Percentiles rank a stretch among this genome's conserved stretches.
phyloP scores from a whole-genome alignment of 2,888 invertebrate species.

The Lasioglossum villosulum region DNA sequence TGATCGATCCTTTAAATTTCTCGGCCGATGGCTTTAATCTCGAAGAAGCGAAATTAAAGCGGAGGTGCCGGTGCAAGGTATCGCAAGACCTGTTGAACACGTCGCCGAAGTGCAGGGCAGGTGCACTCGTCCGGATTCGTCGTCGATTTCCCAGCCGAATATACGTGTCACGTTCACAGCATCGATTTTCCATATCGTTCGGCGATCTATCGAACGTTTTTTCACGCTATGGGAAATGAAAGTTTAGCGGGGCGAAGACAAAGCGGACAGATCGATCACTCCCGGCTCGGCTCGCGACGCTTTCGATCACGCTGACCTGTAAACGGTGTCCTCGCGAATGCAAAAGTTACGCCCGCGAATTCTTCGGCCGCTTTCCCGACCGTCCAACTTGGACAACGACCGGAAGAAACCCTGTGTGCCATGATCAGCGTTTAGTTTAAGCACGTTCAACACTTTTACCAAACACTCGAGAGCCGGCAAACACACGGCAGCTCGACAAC shows the following conservation, averaged over 20 bases:
- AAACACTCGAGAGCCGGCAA: not conserved
- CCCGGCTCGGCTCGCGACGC: not conserved
- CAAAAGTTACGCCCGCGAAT: not conserved
- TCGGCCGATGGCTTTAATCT: conserved; percentile 27
- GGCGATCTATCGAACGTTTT: conserved; percentile 55
- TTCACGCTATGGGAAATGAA: conserved; percentile 55
- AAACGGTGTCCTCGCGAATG: conserved; percentile 10
- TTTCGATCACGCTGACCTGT: conserved; percentile 48
- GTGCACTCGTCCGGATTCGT: conserved; percentile 33
- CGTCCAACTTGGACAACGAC: not conserved
- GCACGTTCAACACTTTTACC: conserved; percentile 19
- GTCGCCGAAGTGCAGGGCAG: conserved; percentile 16
- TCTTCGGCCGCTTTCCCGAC: not conserved
- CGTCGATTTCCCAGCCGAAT: conserved; percentile 49
- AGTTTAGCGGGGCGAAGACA: conserved; percentile 58
- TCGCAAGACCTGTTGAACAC: conserved; percentile 68
- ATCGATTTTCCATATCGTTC: conserved; percentile 67
- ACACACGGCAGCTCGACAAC: not conserved
- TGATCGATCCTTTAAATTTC: not conserved
- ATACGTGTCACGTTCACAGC: conserved; percentile 52
- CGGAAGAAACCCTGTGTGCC: not conserved
- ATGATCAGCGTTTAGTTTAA: not conserved
- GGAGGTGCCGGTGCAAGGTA: conserved; percentile 42
- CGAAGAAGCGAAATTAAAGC: conserved; percentile 43
- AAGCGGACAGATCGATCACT: conserved; percentile 57